Percentiles rank a stretch among this genome's conserved stretches.
These are phyloP conservation scores for Ceryle rudis DNA, from an alignment of 2,797 vertebrate species.

Conservation along the genomic window DNA sequence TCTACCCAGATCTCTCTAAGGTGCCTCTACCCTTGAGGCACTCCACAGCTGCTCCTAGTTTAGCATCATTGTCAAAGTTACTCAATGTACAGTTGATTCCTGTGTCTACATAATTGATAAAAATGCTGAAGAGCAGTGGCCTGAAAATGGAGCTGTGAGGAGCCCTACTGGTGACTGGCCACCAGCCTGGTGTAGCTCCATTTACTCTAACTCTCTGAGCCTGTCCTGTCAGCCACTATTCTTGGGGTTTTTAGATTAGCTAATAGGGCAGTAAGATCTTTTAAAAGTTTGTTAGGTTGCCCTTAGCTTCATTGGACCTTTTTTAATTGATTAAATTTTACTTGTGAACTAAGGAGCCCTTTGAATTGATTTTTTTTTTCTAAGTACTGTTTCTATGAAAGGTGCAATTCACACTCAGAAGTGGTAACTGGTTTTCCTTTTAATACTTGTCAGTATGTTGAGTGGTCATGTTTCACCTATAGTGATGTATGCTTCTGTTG, in stretches of 20 bases:
- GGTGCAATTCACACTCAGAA: not conserved
- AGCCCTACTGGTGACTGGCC: not conserved
- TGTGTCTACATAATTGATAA: not conserved
- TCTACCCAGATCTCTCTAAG: not conserved
- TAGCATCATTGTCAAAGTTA: not conserved
- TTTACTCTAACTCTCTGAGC: not conserved
- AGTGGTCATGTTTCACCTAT: not conserved
- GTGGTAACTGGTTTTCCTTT: not conserved
- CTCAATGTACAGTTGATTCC: not conserved
- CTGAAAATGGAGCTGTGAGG: not conserved
- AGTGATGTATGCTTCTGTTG: not conserved
- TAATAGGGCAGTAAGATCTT: not conserved
- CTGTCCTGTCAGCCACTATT: rapidly evolving
- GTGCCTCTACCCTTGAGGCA: not conserved
- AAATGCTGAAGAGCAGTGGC: not conserved
- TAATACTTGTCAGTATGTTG: not conserved
- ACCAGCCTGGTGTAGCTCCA: not conserved
- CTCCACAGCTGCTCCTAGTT: not conserved
- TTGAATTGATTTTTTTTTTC: not conserved
- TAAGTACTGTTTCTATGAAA: not conserved
- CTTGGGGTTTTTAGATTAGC: not conserved
- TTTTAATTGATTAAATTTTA: not conserved
- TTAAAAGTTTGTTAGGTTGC: not conserved
- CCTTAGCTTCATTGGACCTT: not conserved
- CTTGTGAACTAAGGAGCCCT: not conserved